Base-by-base conservation (phyloP, 2,888 invertebrate species). In the Archaeoteleia sp. region DNA sequence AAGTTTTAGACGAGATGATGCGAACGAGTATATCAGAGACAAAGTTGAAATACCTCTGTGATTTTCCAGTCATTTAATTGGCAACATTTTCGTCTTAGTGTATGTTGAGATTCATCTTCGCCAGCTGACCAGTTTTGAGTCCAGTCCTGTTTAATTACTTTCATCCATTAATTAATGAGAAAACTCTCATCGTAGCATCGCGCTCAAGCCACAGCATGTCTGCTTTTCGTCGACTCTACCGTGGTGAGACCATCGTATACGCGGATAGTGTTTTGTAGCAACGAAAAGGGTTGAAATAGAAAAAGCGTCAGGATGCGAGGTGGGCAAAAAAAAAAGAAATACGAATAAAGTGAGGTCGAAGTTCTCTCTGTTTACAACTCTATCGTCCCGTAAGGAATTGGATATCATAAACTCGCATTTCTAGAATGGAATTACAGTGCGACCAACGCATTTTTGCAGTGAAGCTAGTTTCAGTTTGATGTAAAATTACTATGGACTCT, bases 81-180 rank as follows among this genome's bases (percentile, higher is more conserved):
- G n/a, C n/a, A 43, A 46, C 32, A 35, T 23, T 34, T 40, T 29
- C 37, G 34, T 35, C 39, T 48, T 23, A 17, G 30, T 13, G 8
- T 25, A 34, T 27, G 37, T 10, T 23, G 29, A 35, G 51, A 46
- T 40, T 35, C 32, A 40, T 25, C 29, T 10, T 12, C n/a, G 3
- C 45, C 48, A 17, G 43, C 61, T 61, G 54, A 53, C 57, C 40
- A 29, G 49, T 48, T 29, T 30, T 13, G 39, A 25, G 40, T 51
- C 40, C 32, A 51, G 43, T 51, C 58, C 51, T 51, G 23, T 67
- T 68, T 75, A 74, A 75, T 76, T 76, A 75, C 70, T 71, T 72
- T 65, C 68, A 67, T 71, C 62, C 71, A 71, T 75, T 76, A 72
- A 75, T 75, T 74, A 72, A 69, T 48, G 57, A 69, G 72, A 67